Percentiles rank a stretch among this genome's conserved stretches.
phyloP scores from a whole-genome alignment of 2,797 vertebrate genomes.

The Columba guinea region DNA sequence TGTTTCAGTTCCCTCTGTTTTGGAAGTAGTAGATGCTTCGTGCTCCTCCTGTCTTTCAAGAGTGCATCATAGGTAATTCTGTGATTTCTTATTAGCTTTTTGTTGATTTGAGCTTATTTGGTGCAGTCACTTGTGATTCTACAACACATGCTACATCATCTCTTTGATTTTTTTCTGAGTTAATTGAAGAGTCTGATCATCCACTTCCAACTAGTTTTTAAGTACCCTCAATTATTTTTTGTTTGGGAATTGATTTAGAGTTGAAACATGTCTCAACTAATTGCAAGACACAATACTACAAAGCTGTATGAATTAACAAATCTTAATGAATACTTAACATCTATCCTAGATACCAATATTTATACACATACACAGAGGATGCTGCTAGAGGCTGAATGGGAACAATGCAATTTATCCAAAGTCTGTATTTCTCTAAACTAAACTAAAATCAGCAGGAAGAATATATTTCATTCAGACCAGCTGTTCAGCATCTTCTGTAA shows the following conservation, averaged over 20 bases:
- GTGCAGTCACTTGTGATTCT: constrained; percentile 31
- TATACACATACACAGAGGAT: background rate
- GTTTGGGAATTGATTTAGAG: constrained; percentile 34
- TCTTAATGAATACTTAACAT: background rate
- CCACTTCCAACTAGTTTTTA: constrained; percentile 43
- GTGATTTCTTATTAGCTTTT: constrained; percentile 41
- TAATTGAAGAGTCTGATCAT: constrained; percentile 62
- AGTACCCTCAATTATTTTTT: constrained; percentile 56
- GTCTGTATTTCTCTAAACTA: background rate
- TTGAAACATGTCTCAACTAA: constrained; percentile 4
- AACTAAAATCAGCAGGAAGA: background rate
- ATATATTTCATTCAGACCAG: background rate
- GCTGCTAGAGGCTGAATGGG: background rate
- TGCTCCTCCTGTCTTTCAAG: constrained; percentile 10
- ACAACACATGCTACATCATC: background rate
- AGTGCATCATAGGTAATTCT: background rate
- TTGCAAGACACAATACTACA: constrained; percentile 14
- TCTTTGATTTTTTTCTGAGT: constrained; percentile 53
- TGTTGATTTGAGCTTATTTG: constrained; percentile 48
- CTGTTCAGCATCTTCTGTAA: background rate
- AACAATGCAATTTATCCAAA: background rate
- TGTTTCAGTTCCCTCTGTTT: background rate
- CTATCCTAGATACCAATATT: constrained; percentile 13
- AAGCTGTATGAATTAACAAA: constrained; percentile 22
- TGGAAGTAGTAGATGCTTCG: background rate